Evolutionary conservation across 2,113 vertebrate genomes (phyloP).

Genomic region (Progne subis): DNA sequence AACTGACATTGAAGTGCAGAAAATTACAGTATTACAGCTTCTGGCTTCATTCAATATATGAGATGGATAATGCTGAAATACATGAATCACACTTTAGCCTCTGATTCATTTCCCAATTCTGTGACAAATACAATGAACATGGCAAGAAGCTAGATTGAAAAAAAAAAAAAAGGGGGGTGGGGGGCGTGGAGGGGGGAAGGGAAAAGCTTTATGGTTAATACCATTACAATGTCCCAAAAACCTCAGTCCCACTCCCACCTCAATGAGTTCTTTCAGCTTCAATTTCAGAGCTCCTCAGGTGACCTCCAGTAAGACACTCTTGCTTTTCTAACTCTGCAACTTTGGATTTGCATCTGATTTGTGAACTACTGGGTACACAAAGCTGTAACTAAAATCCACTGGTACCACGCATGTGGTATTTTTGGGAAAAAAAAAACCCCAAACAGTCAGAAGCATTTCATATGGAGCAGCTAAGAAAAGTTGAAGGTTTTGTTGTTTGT

Average conservation of each 20-base stretch:
- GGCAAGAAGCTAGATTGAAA: not conserved
- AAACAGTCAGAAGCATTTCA: not conserved
- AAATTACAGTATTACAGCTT: not conserved
- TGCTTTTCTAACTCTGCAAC: not conserved
- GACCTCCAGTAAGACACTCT: not conserved
- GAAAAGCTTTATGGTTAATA: not conserved
- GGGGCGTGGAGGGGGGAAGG: rapidly evolving
- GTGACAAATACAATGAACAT: not conserved
- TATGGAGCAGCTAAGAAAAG: not conserved
- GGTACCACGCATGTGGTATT: not conserved
- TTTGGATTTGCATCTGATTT: not conserved
- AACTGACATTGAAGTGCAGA: not conserved
- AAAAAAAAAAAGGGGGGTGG: not conserved
- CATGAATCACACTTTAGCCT: not conserved
- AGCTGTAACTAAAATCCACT: not conserved
- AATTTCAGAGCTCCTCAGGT: not conserved
- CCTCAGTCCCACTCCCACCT: not conserved
- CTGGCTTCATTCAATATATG: not conserved
- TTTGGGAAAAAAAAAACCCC: not conserved
- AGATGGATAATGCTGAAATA: not conserved
- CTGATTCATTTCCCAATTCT: not conserved
- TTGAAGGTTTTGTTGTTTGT: not conserved
- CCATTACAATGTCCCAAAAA: not conserved
- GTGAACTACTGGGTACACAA: not conserved
- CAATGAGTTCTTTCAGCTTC: not conserved